A percentile compares a stretch with the other conserved stretches of the same genome.
These are phyloP conservation scores for Tokudaia tokunoshimensis DNA, from an alignment of 2,797 vertebrate species.

Conservation along the genomic window DNA sequence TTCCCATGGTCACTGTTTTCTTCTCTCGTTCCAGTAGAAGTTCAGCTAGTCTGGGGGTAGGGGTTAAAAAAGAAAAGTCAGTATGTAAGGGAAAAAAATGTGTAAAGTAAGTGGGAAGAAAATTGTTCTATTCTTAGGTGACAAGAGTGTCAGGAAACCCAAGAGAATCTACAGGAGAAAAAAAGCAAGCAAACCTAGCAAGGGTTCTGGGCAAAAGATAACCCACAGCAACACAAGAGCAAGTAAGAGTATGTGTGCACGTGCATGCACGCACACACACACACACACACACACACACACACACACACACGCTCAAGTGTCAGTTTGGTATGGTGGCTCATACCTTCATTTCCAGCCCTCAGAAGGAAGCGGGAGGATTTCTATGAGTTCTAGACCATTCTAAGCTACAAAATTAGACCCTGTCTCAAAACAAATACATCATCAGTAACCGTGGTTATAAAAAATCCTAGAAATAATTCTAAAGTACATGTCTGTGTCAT, in stretches of 20 bases:
- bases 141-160: not conserved
- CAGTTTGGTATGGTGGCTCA: not conserved
- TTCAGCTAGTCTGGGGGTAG: no score
- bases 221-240: not conserved
- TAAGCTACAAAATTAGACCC: not conserved
- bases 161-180: not conserved
- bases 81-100: not conserved
- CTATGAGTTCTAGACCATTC: not conserved
- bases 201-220: not conserved
- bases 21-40: not conserved
- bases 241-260: not conserved
- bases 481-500: not conserved
- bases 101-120: not conserved
- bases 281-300: not conserved
- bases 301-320: no score
- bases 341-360: not conserved
- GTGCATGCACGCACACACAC: not conserved
- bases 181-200: not conserved
- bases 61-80: not conserved
- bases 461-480: not conserved
- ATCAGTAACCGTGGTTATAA: not conserved
- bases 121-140: not conserved
- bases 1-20: not conserved
- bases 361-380: not conserved
- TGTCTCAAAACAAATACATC: not conserved